Percentiles rank a stretch among this genome's conserved stretches.
Conservation (phyloP, 2,113 vertebrate genomes). For the Peromyscus leucopus region DNA sequence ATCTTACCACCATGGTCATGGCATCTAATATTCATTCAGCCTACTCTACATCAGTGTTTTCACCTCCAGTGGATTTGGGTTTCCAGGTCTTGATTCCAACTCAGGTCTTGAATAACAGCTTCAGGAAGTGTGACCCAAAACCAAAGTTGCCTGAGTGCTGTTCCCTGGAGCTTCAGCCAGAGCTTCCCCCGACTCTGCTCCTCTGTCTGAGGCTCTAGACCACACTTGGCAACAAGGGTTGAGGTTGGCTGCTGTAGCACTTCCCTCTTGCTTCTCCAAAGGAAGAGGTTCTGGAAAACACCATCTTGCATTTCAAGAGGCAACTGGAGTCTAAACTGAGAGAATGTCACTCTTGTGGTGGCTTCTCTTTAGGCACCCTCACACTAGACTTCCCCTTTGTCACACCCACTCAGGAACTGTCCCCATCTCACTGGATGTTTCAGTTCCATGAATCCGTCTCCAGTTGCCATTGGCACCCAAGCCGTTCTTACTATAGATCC, state of each 20-base stretch:
- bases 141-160: neutral
- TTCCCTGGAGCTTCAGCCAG: neutral
- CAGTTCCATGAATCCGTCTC: neutral
- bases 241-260: neutral
- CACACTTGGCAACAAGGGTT: neutral
- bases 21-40: neutral
- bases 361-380: neutral
- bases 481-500: neutral
- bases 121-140: neutral
- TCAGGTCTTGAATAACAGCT: neutral
- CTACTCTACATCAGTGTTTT: neutral
- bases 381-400: neutral
- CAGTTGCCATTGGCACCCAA: neutral
- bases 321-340: neutral
- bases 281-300: neutral
- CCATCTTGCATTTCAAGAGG: neutral
- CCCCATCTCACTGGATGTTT: neutral
- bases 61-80: neutral
- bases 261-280: neutral
- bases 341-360: neutral
- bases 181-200: neutral
- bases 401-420: neutral
- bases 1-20: neutral
- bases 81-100: neutral
- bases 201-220: neutral